Evolutionary conservation across 1,140 invertebrate species (phyloP).

Genomic region (Caenorhabditis latens): DNA sequence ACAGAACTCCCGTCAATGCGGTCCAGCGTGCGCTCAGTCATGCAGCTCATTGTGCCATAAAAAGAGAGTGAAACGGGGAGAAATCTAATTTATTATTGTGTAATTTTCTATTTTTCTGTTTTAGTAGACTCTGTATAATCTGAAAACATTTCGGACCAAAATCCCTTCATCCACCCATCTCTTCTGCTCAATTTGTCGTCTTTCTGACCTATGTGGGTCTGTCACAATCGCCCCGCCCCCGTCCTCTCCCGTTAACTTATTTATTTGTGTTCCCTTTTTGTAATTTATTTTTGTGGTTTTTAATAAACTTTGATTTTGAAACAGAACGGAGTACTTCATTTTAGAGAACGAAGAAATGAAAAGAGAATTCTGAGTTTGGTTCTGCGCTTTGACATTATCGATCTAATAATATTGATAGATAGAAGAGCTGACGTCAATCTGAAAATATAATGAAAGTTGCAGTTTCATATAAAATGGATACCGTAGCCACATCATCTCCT

Average conservation of each 20-base stretch:
- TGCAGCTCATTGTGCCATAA: constrained; percentile 52
- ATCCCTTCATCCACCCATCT: not conserved
- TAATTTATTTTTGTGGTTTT: constrained; percentile 4
- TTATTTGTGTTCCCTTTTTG: not conserved
- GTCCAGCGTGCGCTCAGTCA: constrained; percentile 53
- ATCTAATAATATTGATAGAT: not conserved
- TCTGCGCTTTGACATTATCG: not conserved
- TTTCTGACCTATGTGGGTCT: constrained; percentile 51
- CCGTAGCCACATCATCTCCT: constrained; percentile 28
- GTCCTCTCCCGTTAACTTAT: not conserved
- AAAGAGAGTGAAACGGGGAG: constrained; percentile 52
- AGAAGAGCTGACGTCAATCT: not conserved
- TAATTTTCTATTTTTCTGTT: not conserved
- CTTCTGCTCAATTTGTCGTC: constrained; percentile 45
- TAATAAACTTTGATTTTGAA: not conserved
- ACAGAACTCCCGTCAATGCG: constrained; percentile 58
- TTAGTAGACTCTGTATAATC: not conserved
- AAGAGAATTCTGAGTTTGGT: too few relatives aligned
- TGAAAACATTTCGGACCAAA: constrained; percentile 37
- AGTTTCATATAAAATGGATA: not conserved
- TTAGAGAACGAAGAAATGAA: not conserved
- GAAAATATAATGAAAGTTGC: not conserved
- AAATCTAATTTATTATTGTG: not conserved
- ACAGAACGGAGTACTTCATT: not conserved
- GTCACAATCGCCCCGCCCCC: constrained; percentile 25